Evolutionary conservation across 2,113 vertebrate species (phyloP).

Genomic region (Gulo gulo): DNA sequence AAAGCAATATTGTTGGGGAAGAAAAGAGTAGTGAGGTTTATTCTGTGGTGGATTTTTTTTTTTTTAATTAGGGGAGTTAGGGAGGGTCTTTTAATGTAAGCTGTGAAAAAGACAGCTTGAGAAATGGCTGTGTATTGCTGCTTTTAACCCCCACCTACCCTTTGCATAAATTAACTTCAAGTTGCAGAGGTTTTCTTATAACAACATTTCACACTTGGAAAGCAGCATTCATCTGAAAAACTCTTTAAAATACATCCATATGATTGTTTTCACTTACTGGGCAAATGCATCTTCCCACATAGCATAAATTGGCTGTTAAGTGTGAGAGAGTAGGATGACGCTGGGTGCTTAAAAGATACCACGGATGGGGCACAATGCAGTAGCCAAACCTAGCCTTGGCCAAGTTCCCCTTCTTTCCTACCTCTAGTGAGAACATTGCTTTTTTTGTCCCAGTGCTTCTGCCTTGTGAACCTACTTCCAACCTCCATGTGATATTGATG

Average conservation of each 20-base stretch:
- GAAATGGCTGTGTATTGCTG: slow-evolving; percentile 31
- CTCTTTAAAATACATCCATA: slow-evolving; percentile 40
- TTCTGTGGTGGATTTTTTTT: neutral
- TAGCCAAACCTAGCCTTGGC: neutral
- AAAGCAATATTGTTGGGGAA: neutral
- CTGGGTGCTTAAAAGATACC: neutral
- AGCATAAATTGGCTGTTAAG: neutral
- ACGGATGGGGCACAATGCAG: neutral
- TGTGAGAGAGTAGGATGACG: neutral
- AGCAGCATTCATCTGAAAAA: slow-evolving; percentile 58
- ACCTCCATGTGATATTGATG: neutral
- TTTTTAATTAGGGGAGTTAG: neutral
- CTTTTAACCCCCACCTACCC: slow-evolving; percentile 34
- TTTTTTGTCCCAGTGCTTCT: neutral
- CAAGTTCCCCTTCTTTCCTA: neutral
- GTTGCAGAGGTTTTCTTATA: slow-evolving; percentile 55
- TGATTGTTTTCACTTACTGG: slow-evolving; percentile 49
- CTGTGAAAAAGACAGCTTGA: slow-evolving; percentile 48
- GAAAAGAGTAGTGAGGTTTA: slow-evolving; percentile 38
- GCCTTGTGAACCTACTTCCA: neutral
- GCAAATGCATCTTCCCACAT: slow-evolving; percentile 48
- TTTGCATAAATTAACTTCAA: slow-evolving; percentile 67
- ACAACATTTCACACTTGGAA: slow-evolving; percentile 56
- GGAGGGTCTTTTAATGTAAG: slow-evolving; percentile 43
- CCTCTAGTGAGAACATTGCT: neutral